Evolutionary conservation across 2,113 vertebrate species (phyloP).

Genomic region (Raja brachyura): DNA sequence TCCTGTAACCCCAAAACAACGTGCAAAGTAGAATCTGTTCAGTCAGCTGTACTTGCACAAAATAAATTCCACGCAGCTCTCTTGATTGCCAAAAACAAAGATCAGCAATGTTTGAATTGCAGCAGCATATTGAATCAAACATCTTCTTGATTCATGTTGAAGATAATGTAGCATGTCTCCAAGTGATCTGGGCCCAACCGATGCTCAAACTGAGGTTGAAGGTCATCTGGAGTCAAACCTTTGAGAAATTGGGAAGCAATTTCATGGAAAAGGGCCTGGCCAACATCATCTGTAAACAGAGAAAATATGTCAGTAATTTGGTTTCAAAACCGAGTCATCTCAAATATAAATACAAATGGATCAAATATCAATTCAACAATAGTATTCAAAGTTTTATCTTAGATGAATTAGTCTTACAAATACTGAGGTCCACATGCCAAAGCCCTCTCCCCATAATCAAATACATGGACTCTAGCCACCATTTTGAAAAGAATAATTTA

Average conservation of each 20-base stretch:
- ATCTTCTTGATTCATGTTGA: constrained; percentile 50
- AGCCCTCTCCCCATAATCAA: background rate
- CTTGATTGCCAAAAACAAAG: background rate
- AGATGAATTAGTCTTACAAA: background rate
- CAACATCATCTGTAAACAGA: constrained; percentile 48
- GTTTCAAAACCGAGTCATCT: background rate
- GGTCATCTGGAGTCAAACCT: constrained; percentile 48
- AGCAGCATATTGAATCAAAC: constrained; percentile 8
- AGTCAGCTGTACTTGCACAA: background rate
- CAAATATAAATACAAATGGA: background rate
- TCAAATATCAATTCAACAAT: background rate
- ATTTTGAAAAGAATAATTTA: background rate
- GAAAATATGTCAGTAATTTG: background rate
- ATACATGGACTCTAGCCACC: background rate
- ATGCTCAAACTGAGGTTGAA: constrained; percentile 50
- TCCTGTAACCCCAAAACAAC: background rate
- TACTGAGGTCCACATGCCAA: background rate
- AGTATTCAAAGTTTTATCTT: background rate
- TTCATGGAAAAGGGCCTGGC: constrained; percentile 47
- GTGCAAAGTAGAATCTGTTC: background rate
- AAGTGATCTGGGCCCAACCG: constrained; percentile 47
- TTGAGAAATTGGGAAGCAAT: constrained; percentile 48
- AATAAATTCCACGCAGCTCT: background rate
- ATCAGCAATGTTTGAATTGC: background rate
- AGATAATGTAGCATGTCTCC: constrained; percentile 54